Evolutionary conservation across 2,797 vertebrate genomes (phyloP), one percentile per base, ranked within the genome.

Genomic region (Amphiprion clarkii): DNA sequence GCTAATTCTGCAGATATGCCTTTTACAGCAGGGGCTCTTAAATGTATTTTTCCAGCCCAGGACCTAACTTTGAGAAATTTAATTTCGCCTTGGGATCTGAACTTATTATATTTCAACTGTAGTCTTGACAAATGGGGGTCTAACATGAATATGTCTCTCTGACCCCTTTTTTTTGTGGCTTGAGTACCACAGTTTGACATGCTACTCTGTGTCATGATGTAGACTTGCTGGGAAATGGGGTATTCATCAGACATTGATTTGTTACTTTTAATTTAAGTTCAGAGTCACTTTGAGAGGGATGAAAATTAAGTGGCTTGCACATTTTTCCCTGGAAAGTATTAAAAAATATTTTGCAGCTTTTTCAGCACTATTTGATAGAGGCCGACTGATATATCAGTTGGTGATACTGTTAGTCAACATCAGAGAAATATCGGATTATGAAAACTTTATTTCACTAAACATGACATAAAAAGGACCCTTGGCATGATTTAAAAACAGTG

Each of bases 1-100:
- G 91, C 85, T 91, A 91, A 93, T 93, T 88, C 61, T 74, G 77
- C 86, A 85, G 85, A 86, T 85, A 85, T 78, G 81, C 62, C 76
- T 87, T 86, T 79, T 82, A 74, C 78, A 87, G 86, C 75, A 31
- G 72, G 76, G 66, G 49, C 62, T 87, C 81, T 84, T 73, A 69
- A 90, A 88, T 84, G 65, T 79, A 82, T 83, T 91, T 86, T 87
- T 82, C 61, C 51, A 68, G 63, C 63, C 54, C 53, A 57, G 59
- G 69, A 81, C 65, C 71, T 17, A 68, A 87, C 62, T 86, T 82
- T 78, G 73, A 78, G 66, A 59, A 87, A 85, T 85, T 67, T 69
- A 76, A 81, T 86, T 81, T 84, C 31, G 66, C 83, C 81, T 14
- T 48, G 72, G 72, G 67, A 90, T 79, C 64, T 82, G 58, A 84